Base-by-base conservation (phyloP, 1,140 invertebrate species). In the Heliconius congener region DNA sequence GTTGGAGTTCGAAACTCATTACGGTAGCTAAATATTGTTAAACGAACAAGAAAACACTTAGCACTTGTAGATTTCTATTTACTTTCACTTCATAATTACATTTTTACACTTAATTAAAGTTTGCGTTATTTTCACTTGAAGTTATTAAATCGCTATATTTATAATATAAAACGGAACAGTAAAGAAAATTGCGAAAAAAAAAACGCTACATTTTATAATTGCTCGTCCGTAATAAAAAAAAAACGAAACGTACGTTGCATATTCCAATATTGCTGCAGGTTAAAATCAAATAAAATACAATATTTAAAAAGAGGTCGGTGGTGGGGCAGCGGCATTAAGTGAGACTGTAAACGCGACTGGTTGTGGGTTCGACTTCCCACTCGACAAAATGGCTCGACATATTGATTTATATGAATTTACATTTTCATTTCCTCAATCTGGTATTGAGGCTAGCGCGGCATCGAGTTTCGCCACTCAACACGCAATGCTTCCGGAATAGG, bases 21-120 rank as follows among this genome's bases (percentile, higher is more conserved):
- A 78, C 37, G 2, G 72, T 27, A 81, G 55, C 73, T 70, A 78
- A 78, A 81, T 81, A 77, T 77, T 76, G 72, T 77, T 77, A 71
- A 77, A 77, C 50, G 76, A 77, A 76, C 75, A 66, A 71, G 75
- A 71, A 77, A 77, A 72, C 70, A 50, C 19, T 60, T 19, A 76
- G 60, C 60, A 71, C 42, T 76, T 50, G 23, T 3, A 77, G 46
- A 77, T 71, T 77, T 71, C 66, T 46, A 27, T 77, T 52, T 34
- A 37, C 30, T 34, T 37, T 72, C 71, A 66, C 60, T 30, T 66
- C 4, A 66, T 66, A 66, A 66, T 66, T 66, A 66, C 23, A 66
- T 66, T 66, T 66, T 66, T 60, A 60, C 55, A 23, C 55, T 60
- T 23, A 27, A 60, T 23, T 27, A 60, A 37, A 60, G 19, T 60